Evolutionary conservation across 2,888 invertebrate species (phyloP).

Genomic region (Tethea ocularis): DNA sequence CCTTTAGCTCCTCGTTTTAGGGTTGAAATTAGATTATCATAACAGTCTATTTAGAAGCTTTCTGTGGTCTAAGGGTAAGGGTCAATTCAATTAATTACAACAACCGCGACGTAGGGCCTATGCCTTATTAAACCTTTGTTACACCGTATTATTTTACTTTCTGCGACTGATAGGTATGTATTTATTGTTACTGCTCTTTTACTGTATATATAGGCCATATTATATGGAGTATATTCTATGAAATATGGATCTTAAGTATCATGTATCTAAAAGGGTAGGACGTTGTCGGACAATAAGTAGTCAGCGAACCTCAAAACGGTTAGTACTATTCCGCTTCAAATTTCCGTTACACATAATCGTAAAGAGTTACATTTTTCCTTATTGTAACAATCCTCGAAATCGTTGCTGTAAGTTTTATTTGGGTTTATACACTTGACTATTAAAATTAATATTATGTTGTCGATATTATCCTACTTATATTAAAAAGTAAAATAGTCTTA

Average conservation of each 20-base stretch:
- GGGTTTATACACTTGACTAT: not conserved
- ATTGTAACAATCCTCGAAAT: slow-evolving; percentile 3
- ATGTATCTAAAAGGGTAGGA: slow-evolving; percentile 4
- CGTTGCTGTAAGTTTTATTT: not conserved
- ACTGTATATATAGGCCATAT: no score
- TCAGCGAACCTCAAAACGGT: slow-evolving; percentile 7
- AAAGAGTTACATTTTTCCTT: slow-evolving; percentile 7
- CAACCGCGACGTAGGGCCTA: slow-evolving; percentile 69
- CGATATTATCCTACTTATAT: no score
- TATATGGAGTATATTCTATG: slow-evolving; percentile 4
- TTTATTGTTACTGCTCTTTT: slow-evolving; percentile 53
- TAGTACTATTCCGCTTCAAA: slow-evolving; percentile 8
- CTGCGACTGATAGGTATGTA: slow-evolving; percentile 38
- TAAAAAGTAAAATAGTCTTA: no score
- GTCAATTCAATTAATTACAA: slow-evolving; percentile 76
- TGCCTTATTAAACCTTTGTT: slow-evolving; percentile 71
- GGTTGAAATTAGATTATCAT: slow-evolving; percentile 49
- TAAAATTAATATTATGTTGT: not conserved
- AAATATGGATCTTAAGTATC: not conserved
- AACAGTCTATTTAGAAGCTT: slow-evolving; percentile 41
- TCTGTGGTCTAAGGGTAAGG: slow-evolving; percentile 60
- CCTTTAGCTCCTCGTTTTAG: slow-evolving; percentile 44
- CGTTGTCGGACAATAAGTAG: slow-evolving; percentile 6
- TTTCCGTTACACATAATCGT: slow-evolving; percentile 11
- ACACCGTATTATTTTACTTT: slow-evolving; percentile 59